Evolutionary conservation across 2,113 vertebrate species (phyloP), one percentile per base, ranked within the genome.

Genomic region (Pollachius pollachius): DNA sequence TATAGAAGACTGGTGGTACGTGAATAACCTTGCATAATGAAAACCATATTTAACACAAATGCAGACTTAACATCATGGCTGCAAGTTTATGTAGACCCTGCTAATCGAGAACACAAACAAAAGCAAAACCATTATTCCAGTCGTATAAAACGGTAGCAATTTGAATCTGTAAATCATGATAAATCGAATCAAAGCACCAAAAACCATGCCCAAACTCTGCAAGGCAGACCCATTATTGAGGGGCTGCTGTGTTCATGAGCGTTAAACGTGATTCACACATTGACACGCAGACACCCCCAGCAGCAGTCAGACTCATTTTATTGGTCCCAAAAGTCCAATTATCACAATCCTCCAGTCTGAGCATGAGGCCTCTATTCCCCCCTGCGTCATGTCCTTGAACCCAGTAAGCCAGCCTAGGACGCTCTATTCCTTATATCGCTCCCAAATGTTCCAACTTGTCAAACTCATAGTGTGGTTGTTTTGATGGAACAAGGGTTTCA

Each of bases 221-320:
- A 69, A 59, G 4, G 0, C 69, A 77, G 54, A 67, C 67, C 74
- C 75, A 72, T 74, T 79, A 15, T 12, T 15, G 64, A 16, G 30
- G 30, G 30, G 30, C 30, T 34, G 30, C 30, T 62, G 70, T 0
- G 62, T 48, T 82, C 79, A 84, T 78, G 69, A 87, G 78, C 83
- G 80, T 74, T 87, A 85, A 81, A 87, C 76, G 80, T 78, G 79
- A 85, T 77, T 90, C 81, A 84, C 77, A 67, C 82, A 81, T 68
- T 77, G 67, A 86, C 84, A 87, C 83, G 77, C 57, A 64, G 62
- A 77, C 70, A 80, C 69, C 70, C 41, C 74, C 69, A 76, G 62
- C 75, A 83, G 81, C 70, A 74, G 59, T 77, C 76, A 52, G 30
- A 68, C 63, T 16, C 60, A 57, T 80, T 90, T 90, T 86, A 91